A percentile compares a stretch with the other conserved stretches of the same genome.
These are phyloP conservation scores for Andrena minutula DNA, from an alignment of 2,888 invertebrate genomes.

Conservation along the genomic window DNA sequence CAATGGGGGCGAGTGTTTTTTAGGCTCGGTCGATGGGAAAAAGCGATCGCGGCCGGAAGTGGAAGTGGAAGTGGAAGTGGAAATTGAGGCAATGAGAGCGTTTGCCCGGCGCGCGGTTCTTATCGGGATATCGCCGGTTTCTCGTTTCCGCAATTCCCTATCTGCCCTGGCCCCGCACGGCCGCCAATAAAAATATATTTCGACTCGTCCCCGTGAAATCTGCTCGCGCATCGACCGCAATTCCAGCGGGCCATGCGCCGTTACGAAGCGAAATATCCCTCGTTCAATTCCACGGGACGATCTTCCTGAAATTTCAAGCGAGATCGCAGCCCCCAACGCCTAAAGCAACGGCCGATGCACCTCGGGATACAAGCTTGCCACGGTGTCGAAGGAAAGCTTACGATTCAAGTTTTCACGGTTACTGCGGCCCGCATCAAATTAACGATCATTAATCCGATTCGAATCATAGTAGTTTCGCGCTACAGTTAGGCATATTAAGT, in stretches of 20 bases:
- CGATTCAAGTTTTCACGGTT: constrained; percentile 41
- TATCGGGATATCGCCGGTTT: constrained; percentile 82
- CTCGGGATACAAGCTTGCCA: not conserved
- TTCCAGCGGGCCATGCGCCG: constrained; percentile 11
- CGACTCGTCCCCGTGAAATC: constrained; percentile 44
- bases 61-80: constrained; percentile 81
- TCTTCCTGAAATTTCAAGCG: not conserved
- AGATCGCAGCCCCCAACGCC: not conserved
- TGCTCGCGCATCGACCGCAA: constrained; percentile 36
- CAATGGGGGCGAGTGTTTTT: constrained; percentile 66
- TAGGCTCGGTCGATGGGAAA: constrained; percentile 80
- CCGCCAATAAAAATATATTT: constrained; percentile 71
- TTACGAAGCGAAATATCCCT: not conserved
- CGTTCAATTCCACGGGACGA: not conserved
- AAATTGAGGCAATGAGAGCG: constrained; percentile 84
- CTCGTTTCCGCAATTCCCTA: constrained; percentile 82
- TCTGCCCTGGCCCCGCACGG: constrained; percentile 56
- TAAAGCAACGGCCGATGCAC: not conserved
- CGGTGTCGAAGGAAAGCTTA: constrained; percentile 4
- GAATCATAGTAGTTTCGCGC: constrained; percentile 12
- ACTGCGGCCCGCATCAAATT: constrained; percentile 28
- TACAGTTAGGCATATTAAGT: constrained; percentile 53
- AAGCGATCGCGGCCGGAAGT: constrained; percentile 80
- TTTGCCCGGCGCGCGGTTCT: constrained; percentile 80
- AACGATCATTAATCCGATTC: constrained; percentile 24